Evolutionary conservation across 2,888 invertebrate genomes (phyloP), one percentile per base, ranked within the genome.

Genomic region (Tetragonula carbonaria): DNA sequence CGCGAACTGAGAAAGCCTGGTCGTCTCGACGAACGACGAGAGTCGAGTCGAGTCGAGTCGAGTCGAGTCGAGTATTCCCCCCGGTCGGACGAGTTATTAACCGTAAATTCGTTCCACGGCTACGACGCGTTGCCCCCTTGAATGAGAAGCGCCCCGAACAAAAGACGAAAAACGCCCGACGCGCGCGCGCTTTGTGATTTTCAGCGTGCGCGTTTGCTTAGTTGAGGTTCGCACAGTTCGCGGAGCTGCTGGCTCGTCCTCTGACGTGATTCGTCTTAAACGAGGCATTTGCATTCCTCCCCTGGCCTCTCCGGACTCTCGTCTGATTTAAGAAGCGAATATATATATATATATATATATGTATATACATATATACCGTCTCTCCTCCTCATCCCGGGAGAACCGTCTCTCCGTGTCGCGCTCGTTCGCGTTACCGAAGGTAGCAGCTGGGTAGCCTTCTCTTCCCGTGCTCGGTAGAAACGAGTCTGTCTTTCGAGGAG

Each of bases 241-340:
- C 45, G 45, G 45, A 45, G 45, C 28, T 28, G 45, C 2, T 45
- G 45, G 45, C 62, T 38, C 53, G 33, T 63, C 59, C 62, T 77
- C 79, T 82, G 77, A 85, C 85, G 87, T 67, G 86, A 86, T 80
- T 65, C 88, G 80, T 88, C 88, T 88, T 82, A 80, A 88, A 86
- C 82, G 83, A 80, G 80, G 76, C 86, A 88, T 87, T 87, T 80
- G 78, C 88, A 87, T 87, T 86, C 87, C 84, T 80, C 86, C 76
- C 80, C 75, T 70, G 57, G 71, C 33, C 68, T 28, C 23, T 71
- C 55, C 14, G 63, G 38, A 18, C 38, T 62, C 38, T 62, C 62
- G 62, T 51, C 76, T 67, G 84, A 84, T 84, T 84, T 84, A 84
- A 78, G 78, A 75, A 78, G 57, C 51, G 72, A 78, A 78, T 78